Percentiles rank a stretch among this genome's conserved stretches.
These are phyloP conservation scores for Schmidtea mediterranea DNA, from an alignment of 1,140 invertebrate species.

Conservation along the genomic window DNA sequence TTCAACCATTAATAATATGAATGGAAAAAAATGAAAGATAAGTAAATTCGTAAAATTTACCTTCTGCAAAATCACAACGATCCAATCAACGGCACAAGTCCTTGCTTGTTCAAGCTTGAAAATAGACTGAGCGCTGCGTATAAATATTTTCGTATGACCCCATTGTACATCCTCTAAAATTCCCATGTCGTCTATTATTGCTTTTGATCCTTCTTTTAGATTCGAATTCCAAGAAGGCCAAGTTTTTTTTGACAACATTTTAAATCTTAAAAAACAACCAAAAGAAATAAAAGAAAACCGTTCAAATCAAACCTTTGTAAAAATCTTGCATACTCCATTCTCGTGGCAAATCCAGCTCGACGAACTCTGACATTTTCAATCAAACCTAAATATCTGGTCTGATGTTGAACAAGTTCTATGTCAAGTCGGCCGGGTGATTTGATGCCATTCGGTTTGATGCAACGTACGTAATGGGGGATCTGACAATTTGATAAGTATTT, in stretches of 20 bases:
- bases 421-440: conserved; percentile 49
- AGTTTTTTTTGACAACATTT: not conserved
- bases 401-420: conserved; percentile 45
- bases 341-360: conserved; percentile 63
- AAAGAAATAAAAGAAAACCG: too few relatives aligned
- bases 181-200: too few relatives aligned
- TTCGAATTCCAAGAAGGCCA: not conserved
- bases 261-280: too few relatives aligned
- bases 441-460: conserved; percentile 49
- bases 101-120: not conserved
- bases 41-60: not conserved
- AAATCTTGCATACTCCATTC: conserved; percentile 68
- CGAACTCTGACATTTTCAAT: conserved; percentile 76
- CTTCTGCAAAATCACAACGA: not conserved
- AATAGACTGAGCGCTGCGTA: not conserved
- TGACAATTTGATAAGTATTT: too few relatives aligned
- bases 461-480: conserved; percentile 40
- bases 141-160: not conserved
- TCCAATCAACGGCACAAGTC: not conserved
- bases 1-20: too few relatives aligned
- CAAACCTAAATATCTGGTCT: conserved; percentile 52
- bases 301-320: conserved; percentile 34
- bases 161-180: not conserved
- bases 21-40: too few relatives aligned
- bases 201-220: not conserved